Base-by-base conservation (phyloP, 2,797 vertebrate genomes). In the Cossypha heuglini region DNA sequence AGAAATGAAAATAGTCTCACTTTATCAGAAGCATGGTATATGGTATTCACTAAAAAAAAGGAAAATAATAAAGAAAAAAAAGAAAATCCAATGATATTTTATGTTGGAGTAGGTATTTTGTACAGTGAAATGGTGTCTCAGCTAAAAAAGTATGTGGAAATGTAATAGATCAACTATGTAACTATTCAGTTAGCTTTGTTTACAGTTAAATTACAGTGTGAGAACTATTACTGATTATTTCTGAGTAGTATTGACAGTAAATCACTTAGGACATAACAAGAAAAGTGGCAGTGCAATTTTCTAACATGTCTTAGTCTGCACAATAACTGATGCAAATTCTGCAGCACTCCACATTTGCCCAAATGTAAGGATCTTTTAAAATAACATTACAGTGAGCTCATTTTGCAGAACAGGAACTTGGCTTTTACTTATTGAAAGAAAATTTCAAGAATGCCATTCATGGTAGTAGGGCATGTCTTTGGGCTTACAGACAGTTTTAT, bases 211-310 rank as follows among this genome's bases (percentile, higher is more conserved):
- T 63, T 81, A 66, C 8, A 69, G 12, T 79, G 9, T 63, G 25
- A 85, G 33, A 86, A 62, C 10, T 76, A 28, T 94, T 68, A 31
- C 49, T 86, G 21, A 15, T 66, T 52, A 35, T 84, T 66, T 80
- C 46, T 73, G 46, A 86, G 28, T n/a, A 63, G 13, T 58, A 69
- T 24, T 62, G 83, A 62, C 58, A 75, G 28, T 91, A 88, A 91
- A 87, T 82, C 66, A 76, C 24, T 94, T 49, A 72, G 13, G n/a
- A 64, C 28, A 52, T 52, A 69, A 85, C n/a, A 22, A 84, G 51
- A 9, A 78, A 90, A 90, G 40, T 72, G 72, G 20, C n/a, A 86
- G 20, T 68, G 21, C 35, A 77, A 88, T 90, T 94, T 93, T 90
- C 48, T 78, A 94, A 72, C n/a, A 7, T 67, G 45, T 14, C 16